These are phyloP conservation scores for Andrena fulva DNA, from an alignment of 2,888 invertebrate species.

Conservation along the genomic window DNA sequence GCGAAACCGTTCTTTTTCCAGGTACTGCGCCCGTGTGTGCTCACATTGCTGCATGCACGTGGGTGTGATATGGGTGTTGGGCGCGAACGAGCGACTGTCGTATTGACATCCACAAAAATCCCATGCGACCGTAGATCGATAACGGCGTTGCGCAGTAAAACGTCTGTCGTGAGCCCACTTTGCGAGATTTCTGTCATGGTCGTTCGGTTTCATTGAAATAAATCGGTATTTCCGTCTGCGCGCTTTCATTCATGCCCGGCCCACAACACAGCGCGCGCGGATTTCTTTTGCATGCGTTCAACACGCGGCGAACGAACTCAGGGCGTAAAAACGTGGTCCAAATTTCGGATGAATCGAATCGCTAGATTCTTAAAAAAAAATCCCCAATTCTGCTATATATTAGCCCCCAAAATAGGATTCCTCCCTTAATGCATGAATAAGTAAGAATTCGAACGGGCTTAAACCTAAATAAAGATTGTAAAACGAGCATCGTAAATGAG, in stretches of 20 bases:
- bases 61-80: conserved; percentile 55
- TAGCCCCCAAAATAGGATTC: too few species aligned
- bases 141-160: conserved; percentile 49
- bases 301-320: too few species aligned
- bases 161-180: conserved; percentile 30
- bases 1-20: conserved; percentile 10
- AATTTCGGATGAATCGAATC: too few species aligned
- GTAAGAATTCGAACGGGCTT: too few species aligned
- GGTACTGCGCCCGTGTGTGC: conserved; percentile 16
- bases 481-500: too few species aligned
- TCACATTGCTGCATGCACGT: conserved; percentile 50
- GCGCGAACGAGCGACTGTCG: conserved; percentile 40
- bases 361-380: too few species aligned
- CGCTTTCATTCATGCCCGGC: neutral
- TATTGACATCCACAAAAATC: conserved; percentile 56
- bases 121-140: conserved; percentile 52
- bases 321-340: too few species aligned
- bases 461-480: too few species aligned
- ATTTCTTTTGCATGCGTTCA: neutral
- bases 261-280: neutral
- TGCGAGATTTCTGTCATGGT: conserved; percentile 12
- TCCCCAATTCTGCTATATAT: too few species aligned
- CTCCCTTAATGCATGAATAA: too few species aligned
- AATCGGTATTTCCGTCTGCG: neutral
- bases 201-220: conserved; percentile 17